A percentile compares a stretch with the other conserved stretches of the same genome.
These are phyloP conservation scores for Sebastes diaconus DNA, from an alignment of 2,797 vertebrate genomes.

Conservation along the genomic window DNA sequence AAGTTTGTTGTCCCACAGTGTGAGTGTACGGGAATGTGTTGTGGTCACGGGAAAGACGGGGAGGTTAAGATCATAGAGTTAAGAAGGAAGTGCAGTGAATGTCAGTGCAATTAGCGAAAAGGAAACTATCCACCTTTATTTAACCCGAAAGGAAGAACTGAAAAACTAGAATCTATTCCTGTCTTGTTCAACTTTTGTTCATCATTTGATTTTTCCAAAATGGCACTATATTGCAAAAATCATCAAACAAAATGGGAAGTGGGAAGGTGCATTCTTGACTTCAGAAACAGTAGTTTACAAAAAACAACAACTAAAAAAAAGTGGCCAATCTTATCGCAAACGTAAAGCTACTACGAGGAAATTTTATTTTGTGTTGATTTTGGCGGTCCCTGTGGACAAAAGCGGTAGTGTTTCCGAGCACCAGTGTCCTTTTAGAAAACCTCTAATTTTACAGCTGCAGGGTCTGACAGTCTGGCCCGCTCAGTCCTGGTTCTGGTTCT, in stretches of 20 bases:
- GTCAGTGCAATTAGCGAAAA: slow-evolving; percentile 14
- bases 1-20: slow-evolving; percentile 36
- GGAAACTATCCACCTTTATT: not conserved
- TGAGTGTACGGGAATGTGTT: slow-evolving; percentile 25
- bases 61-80: not conserved
- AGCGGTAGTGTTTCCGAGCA: too few species aligned
- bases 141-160: not conserved
- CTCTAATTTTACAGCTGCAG: too few species aligned
- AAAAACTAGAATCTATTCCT: not conserved
- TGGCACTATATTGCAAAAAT: not conserved
- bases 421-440: too few species aligned
- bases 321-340: too few species aligned
- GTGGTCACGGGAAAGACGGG: not conserved
- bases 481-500: too few species aligned
- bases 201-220: not conserved
- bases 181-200: not conserved
- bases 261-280: not conserved
- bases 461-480: too few species aligned
- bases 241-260: not conserved
- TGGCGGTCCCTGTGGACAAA: too few species aligned
- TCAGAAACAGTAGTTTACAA: not conserved
- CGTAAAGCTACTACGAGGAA: fast-evolving
- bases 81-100: not conserved
- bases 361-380: too few species aligned
- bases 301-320: not conserved